Evolutionary conservation across 1,140 invertebrate genomes (phyloP), one percentile per base, ranked within the genome.

Genomic region (Eupristina koningsbergeri): DNA sequence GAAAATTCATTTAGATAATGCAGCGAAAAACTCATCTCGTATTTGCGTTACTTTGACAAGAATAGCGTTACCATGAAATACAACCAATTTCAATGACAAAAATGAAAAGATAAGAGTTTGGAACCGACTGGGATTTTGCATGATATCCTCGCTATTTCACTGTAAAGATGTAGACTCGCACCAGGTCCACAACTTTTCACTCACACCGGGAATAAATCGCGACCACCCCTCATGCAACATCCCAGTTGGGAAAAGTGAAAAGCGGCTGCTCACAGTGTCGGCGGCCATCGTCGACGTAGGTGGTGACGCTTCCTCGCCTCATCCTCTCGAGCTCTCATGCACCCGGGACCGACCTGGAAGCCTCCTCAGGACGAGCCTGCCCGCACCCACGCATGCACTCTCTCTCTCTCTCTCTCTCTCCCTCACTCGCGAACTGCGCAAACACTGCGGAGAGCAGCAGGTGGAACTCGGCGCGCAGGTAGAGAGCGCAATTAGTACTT

Each of bases 241-340:
- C 39, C 29, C 36, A n/a, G 9, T 19, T 26, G 22, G 19, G 15
- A n/a, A n/a, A n/a, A 71, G 41, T 41, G n/a, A 41, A 29, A 36
- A 6, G 36, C 6, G 39, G 8, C 47, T 3, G 47, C 90, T 91
- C 77, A 91, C 90, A 91, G 84, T 86, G 90, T 80, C 90, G 86
- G 64, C 90, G 86, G 41, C 80, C 80, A 47, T 86, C 85, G 71
- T 84, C 83, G 19, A 41, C 83, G 45, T 77, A 90, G 78, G 89
- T 89, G 36, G 82, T 87, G 19, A 91, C 85, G 22, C 89, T 90
- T 39, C 90, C 90, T 84, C 90, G 87, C n/a, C 90, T 88, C 90
- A 91, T 89, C 34, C 34, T 85, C 29, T n/a, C 39, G 45, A 78
- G 26, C 36, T 50, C 39, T 41, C 67, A 41, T 71, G 67, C 67